Conservation (phyloP, 2,113 vertebrate species). For the Eclectus roratus region DNA sequence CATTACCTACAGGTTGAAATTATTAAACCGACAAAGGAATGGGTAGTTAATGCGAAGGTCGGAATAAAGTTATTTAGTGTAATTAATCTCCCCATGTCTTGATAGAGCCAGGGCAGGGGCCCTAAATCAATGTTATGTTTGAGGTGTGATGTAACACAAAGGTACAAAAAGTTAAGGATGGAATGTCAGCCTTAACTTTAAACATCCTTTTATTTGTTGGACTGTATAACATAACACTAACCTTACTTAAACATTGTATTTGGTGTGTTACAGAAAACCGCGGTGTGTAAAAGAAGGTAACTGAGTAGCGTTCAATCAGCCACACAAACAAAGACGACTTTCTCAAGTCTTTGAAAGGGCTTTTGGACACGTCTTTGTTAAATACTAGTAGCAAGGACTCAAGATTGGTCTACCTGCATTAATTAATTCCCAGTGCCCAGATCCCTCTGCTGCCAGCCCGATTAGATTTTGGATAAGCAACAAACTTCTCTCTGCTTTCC, state of each 20-base stretch:
- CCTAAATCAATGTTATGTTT: slow-evolving; percentile 53
- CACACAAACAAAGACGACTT: slow-evolving; percentile 69
- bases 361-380: slow-evolving; percentile 63
- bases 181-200: slow-evolving; percentile 63
- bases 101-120: background rate
- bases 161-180: slow-evolving; percentile 62
- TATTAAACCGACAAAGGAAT: slow-evolving; percentile 10
- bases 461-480: slow-evolving; percentile 16
- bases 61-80: background rate
- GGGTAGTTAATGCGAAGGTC: background rate
- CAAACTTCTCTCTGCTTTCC: background rate
- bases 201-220: slow-evolving; percentile 66
- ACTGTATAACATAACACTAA: slow-evolving; percentile 56
- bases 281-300: slow-evolving; percentile 57
- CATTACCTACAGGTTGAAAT: slow-evolving; percentile 27
- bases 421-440: background rate
- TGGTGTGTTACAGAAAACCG: slow-evolving; percentile 49
- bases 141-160: slow-evolving; percentile 64
- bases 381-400: slow-evolving; percentile 41
- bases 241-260: slow-evolving; percentile 62
- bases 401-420: slow-evolving; percentile 36
- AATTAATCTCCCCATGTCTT: slow-evolving; percentile 33
- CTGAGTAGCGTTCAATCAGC: slow-evolving; percentile 44
- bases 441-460: background rate
- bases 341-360: slow-evolving; percentile 67